phyloP scores from a whole-genome alignment of 2,113 vertebrate species.

The Scopus umbretta region DNA sequence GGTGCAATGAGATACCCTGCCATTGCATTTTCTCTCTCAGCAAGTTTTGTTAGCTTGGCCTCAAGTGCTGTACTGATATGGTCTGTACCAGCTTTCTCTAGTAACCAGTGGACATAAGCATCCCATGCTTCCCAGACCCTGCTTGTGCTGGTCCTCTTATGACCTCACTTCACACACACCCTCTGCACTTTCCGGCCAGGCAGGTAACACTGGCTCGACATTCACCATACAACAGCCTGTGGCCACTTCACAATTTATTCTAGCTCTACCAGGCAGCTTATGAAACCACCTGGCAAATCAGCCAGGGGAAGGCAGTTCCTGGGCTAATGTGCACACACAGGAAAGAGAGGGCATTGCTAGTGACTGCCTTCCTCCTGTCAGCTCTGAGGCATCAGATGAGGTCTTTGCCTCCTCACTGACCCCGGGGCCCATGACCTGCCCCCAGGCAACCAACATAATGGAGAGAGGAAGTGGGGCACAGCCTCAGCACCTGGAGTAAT shows the following conservation, averaged over 20 bases:
- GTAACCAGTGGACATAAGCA: background rate
- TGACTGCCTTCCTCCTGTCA: background rate
- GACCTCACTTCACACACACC: background rate
- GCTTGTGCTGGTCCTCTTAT: background rate
- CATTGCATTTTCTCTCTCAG: background rate
- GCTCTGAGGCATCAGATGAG: background rate
- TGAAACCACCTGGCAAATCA: background rate
- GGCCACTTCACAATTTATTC: background rate
- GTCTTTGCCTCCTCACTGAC: background rate
- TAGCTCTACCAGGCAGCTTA: background rate
- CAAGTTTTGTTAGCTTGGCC: background rate
- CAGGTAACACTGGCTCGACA: background rate
- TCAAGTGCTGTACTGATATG: background rate
- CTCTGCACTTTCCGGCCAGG: background rate
- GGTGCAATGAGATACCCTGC: background rate
- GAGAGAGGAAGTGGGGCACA: background rate
- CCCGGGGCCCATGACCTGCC: background rate
- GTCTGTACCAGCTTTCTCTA: background rate
- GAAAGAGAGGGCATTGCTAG: background rate
- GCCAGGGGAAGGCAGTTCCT: background rate
- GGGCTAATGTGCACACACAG: background rate
- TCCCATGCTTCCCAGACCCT: background rate
- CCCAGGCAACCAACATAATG: rapidly evolving
- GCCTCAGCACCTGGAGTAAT: background rate
- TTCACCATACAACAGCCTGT: background rate